Base-by-base conservation (phyloP, 2,888 invertebrate genomes). In the Athalia rosae region DNA sequence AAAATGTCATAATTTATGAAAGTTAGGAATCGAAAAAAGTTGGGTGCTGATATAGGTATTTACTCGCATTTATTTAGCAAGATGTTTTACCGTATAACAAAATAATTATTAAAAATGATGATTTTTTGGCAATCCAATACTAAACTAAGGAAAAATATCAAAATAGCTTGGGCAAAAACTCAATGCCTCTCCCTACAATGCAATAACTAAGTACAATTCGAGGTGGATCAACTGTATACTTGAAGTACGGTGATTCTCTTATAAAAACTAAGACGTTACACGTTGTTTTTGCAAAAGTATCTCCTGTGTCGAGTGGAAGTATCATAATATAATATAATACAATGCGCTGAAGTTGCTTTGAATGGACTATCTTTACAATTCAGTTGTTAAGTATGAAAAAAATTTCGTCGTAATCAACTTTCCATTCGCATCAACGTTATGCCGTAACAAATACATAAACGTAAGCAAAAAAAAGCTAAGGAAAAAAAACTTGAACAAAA, bases 131-230 rank as follows among this genome's bases (percentile, higher is more conserved):
- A 86, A 87, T 87, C 86, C 87, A 84, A 79, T 82, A 81, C 74
- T 80, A 79, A 76, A 69, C 45, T 67, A 71, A 45, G 13, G 45
- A 76, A 76, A 71, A 80, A 78, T 79, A 81, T 81, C 79, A 79
- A 80, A 80, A 79, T 78, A 81, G 76, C 62, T 61, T 9, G 62
- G 59, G 61, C 74, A 66, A 78, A 76, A 64, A 48, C 78, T 58
- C 76, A 66, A 59, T 61, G 11, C 76, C 79, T 82, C 80, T 78
- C 79, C 83, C 82, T 84, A 83, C 84, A 80, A 85, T 85, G 87
- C 86, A 87, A 87, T 87, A 87, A 86, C 82, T 82, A 85, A 85
- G 87, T 85, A 86, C 87, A 86, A 87, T 84, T 86, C 84, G 84
- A 81, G 81, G 82, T 85, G 86, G 81, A 85, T 86, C 84, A 84